Evolutionary conservation across 2,888 invertebrate species (phyloP).

Genomic region (Melikaiella ostensackeni): DNA sequence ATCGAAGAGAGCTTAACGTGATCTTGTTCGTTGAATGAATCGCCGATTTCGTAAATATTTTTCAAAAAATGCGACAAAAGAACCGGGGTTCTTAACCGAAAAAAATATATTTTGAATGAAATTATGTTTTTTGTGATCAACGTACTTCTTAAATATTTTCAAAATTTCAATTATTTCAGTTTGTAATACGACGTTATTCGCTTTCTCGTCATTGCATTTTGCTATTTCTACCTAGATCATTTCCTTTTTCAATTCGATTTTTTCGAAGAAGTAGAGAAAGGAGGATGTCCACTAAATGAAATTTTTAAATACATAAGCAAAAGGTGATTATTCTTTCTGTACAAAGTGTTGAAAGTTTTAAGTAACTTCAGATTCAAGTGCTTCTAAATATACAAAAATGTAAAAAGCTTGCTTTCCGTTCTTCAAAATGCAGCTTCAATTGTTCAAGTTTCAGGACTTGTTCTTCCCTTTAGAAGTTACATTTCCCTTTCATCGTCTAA

Average conservation of each 20-base stretch:
- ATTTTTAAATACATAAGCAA: neutral
- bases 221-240: neutral
- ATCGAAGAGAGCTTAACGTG: neutral
- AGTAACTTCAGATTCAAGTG: constrained; percentile 13
- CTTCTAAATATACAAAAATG: constrained; percentile 16
- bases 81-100: neutral
- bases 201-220: neutral
- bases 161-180: neutral
- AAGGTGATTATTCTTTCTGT: neutral
- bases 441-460: neutral
- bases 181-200: neutral
- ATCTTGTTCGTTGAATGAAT: neutral
- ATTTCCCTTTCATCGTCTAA: neutral
- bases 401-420: constrained; percentile 13
- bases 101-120: neutral
- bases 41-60: constrained; percentile 9
- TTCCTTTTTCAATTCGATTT: constrained; percentile 1
- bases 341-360: constrained; percentile 2
- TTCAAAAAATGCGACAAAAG: neutral
- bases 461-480: neutral
- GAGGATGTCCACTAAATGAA: neutral
- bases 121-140: neutral
- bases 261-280: neutral
- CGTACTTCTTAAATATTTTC: neutral
- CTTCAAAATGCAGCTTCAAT: neutral